Evolutionary conservation across 2,888 invertebrate species (phyloP), one percentile per base, ranked within the genome.

Genomic region (Epinotia nisella): DNA sequence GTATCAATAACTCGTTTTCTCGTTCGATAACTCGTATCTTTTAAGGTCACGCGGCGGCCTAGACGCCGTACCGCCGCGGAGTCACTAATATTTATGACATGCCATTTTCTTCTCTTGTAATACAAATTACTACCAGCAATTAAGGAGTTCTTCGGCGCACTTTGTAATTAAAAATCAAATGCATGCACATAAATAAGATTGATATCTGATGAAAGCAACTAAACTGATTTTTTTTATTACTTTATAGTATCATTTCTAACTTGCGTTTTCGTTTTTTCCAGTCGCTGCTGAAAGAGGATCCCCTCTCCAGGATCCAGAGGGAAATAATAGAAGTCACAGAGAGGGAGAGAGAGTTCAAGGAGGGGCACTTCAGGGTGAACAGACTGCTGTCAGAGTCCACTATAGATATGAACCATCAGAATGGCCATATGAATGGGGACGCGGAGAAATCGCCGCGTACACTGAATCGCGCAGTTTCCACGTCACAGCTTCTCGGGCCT

Each of bases 261-360:
- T 51, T 39, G 21, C 15, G 17, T 71, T 85, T 84, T 78, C 64
- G 80, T 84, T 81, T 82, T 83, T 92, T 91, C 62, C 91, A 94
- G 94, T 89, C 92, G 78, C 87, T 94, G 83, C 89, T 95, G 87
- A 95, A 95, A 89, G 95, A 96, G 85, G 96, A 96, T 90, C 96
- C 96, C 77, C 93, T 97, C 82, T 95, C 95, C 83, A 95, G 97
- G 87, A 97, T 98, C 87, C 98, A 98, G 91, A 95, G 96, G 84
- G 98, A 98, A 94, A 98, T 98, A 82, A 96, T 96, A 82, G 97
- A 97, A 91, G 97, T 97, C 75, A 96, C 96, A 69, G 96, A 97
- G 83, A 94, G 98, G 78, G 98, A 98, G 89, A 95, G 96, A 83
- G 97, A 97, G 84, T 95, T 98, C 79, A 94, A 95, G 79, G 95